Conservation (phyloP, 2,797 vertebrate species). For the Poecile montanus region DNA sequence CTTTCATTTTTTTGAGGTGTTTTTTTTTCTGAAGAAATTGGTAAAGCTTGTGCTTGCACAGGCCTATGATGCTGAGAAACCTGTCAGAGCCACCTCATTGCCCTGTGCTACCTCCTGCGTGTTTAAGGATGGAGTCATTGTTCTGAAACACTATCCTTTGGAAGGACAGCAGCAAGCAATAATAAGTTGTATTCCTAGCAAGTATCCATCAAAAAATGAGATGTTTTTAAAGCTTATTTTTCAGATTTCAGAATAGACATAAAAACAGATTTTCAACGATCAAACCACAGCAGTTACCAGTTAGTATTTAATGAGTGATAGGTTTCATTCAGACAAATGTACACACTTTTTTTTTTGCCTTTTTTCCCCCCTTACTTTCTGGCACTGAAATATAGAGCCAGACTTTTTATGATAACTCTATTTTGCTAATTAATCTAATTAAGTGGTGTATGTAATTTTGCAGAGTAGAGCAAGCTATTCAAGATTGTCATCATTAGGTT, state of each 20-base stretch:
- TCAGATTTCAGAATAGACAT: not conserved
- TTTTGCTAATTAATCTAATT: slow-evolving; percentile 68
- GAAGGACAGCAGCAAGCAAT: not conserved
- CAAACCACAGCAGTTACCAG: not conserved
- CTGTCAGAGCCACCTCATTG: not conserved
- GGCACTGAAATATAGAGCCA: not conserved
- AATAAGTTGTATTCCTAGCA: not conserved
- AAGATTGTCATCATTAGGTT: slow-evolving; percentile 60
- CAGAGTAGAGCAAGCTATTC: slow-evolving; percentile 32
- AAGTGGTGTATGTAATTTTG: slow-evolving; percentile 47
- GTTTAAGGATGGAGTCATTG: not conserved
- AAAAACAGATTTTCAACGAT: not conserved
- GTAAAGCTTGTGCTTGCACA: not conserved
- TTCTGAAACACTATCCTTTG: not conserved
- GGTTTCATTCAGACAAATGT: not conserved
- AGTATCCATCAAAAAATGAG: not conserved
- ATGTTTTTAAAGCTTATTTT: not conserved
- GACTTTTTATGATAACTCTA: slow-evolving; percentile 39
- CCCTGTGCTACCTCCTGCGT: not conserved
- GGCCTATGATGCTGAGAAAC: not conserved
- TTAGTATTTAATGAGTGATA: not conserved
- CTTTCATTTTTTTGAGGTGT: not conserved
- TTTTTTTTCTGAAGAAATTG: not conserved
- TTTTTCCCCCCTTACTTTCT: not conserved
- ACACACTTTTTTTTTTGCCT: not conserved